Conservation (phyloP, 2,113 vertebrate genomes). For the Oncorhynchus masou region DNA sequence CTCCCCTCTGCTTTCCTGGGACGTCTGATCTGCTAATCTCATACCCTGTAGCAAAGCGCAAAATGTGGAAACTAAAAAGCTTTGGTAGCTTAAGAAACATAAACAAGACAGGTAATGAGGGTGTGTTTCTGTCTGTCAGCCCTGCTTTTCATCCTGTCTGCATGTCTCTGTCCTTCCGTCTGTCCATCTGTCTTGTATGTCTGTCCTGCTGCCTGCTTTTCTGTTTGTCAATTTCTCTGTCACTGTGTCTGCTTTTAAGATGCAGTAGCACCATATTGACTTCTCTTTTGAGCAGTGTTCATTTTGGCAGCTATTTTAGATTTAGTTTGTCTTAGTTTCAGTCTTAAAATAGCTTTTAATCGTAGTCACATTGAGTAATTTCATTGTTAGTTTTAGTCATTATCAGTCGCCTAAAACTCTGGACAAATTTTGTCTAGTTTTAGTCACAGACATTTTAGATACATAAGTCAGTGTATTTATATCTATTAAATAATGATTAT, state of each 20-base stretch:
- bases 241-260: background rate
- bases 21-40: slow-evolving; percentile 47
- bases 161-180: background rate
- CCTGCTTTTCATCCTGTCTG: background rate
- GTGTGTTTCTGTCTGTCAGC: background rate
- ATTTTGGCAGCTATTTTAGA: too few species aligned
- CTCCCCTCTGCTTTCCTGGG: slow-evolving; percentile 17
- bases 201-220: background rate
- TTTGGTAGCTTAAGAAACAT: slow-evolving; percentile 98
- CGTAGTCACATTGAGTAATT: too few species aligned
- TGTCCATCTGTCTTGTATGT: background rate
- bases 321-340: too few species aligned
- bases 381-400: too few species aligned
- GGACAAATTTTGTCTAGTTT: too few species aligned
- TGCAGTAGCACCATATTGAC: background rate
- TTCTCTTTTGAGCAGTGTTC: too few species aligned
- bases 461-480: too few species aligned
- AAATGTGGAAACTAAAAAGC: slow-evolving; percentile 98
- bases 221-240: background rate
- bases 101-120: slow-evolving; percentile 93
- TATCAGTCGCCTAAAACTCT: too few species aligned
- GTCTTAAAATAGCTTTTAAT: too few species aligned
- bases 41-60: slow-evolving; percentile 87
- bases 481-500: too few species aligned
- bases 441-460: too few species aligned